These are phyloP conservation scores for Zaprionus taronus DNA, from an alignment of 1,140 invertebrate species.

Conservation along the genomic window DNA sequence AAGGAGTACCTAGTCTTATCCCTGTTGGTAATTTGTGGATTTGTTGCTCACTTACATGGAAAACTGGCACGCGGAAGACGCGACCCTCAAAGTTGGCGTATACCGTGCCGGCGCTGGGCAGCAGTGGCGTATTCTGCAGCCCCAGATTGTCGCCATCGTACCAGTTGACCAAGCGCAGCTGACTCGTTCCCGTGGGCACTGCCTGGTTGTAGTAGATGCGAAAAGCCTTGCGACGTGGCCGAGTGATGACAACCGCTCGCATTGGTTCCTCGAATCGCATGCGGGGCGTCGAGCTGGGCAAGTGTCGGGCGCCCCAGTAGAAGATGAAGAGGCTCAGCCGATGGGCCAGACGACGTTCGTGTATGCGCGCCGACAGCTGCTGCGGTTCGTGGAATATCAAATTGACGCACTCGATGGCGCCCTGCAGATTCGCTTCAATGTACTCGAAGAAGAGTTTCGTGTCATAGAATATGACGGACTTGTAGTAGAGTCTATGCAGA, in stretches of 20 bases:
- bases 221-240: constrained; percentile 84
- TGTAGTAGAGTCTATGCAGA: constrained; percentile 66
- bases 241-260: constrained; percentile 73
- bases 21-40: neutral
- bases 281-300: constrained; percentile 36
- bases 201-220: constrained; percentile 89
- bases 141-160: constrained; percentile 86
- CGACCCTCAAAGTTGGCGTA: constrained; percentile 88
- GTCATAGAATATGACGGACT: constrained; percentile 75
- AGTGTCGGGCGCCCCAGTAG: constrained; percentile 75
- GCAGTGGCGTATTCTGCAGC: constrained; percentile 87
- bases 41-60: constrained; percentile 85
- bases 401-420: constrained; percentile 77
- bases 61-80: constrained; percentile 87
- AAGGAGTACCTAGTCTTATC: neutral
- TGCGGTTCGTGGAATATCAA: constrained; percentile 71
- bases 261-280: constrained; percentile 71
- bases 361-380: constrained; percentile 56
- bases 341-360: constrained; percentile 66
- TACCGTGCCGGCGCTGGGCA: constrained; percentile 86
- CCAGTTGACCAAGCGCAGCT: constrained; percentile 88
- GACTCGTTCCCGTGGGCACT: constrained; percentile 85
- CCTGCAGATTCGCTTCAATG: constrained; percentile 70
- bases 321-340: constrained; percentile 81
- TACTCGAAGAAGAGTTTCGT: constrained; percentile 68